Evolutionary conservation across 2,797 vertebrate species (phyloP).

Genomic region (Cebuella pygmaea): DNA sequence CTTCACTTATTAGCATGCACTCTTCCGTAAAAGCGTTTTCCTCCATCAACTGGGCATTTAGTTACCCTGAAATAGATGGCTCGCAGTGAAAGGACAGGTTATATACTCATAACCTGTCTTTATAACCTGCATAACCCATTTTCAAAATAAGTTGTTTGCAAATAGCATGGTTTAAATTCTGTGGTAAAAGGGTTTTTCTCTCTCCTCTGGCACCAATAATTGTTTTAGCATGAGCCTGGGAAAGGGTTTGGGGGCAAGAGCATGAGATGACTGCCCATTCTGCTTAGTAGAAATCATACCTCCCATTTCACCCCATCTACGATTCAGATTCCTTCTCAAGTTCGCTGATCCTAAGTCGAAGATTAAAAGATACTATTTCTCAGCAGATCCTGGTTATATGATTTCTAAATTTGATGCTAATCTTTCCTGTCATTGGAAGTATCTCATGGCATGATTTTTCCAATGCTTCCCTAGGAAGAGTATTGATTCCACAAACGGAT

Average conservation of each 20-base stretch:
- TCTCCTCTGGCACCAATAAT: not conserved
- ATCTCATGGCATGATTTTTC: not conserved
- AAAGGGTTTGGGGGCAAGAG: not conserved
- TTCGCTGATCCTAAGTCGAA: not conserved
- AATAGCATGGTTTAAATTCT: slow-evolving; percentile 17
- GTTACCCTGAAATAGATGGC: not conserved
- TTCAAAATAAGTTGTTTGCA: slow-evolving; percentile 21
- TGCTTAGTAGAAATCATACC: not conserved
- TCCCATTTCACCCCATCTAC: not conserved
- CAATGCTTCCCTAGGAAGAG: not conserved
- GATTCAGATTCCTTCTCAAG: not conserved
- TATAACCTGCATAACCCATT: not conserved
- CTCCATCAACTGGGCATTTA: not conserved
- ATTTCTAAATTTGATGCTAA: not conserved
- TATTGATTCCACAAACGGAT: not conserved
- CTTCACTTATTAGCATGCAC: not conserved
- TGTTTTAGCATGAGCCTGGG: not conserved
- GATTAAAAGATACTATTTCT: not conserved
- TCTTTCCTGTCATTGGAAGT: not conserved
- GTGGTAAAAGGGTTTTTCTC: not conserved
- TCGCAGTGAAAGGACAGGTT: not conserved
- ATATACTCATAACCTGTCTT: not conserved
- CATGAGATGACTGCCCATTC: not conserved
- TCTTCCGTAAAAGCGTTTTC: slow-evolving; percentile 22
- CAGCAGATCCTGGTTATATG: not conserved